Base-by-base conservation (phyloP, 2,888 invertebrate species). In the Acanthosoma haemorrhoidale region DNA sequence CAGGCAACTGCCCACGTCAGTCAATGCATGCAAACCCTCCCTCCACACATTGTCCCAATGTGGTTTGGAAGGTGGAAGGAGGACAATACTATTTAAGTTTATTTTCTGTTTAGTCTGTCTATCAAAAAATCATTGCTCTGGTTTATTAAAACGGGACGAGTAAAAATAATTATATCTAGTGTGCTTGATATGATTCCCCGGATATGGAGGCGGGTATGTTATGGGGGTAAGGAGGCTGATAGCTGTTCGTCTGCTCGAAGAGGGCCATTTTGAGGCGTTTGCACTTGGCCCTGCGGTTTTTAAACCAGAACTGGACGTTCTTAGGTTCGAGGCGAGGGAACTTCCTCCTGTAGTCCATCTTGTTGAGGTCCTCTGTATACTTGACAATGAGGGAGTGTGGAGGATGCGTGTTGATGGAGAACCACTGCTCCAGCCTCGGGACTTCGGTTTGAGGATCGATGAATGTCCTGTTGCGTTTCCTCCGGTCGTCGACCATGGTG, bases 221-320 rank as follows among this genome's bases (percentile, higher is more conserved):
- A 59, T 75, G 75, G 59, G 75, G 72, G 63, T 73, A 75, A 38
- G 70, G 73, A 13, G 74, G 75, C 9, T 73, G 73, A 3, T 69
- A 61, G 8, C 61, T 59, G 2, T 57, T 29, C 16, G 74, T 73
- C 9, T 73, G 86, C 78, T 92, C 92, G 78, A 91, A 92, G 51
- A 92, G 81, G 0, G 92, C 91, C 91, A 93, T 92, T 81, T 94
- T 93, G 78, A 97, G 84, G 72, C 98, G 86, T 83, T 99, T 99
- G 81, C 96, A 96, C 82, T 99, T 99, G 76, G 99, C 99, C 70
- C 99, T 86, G 51, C 98, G 89, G 80, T 99, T 99, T 81, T 97
- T 97, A 82, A 97, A 99, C 99, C 99, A 99, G 80, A 99, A 96
- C 82, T 99, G 98, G 75, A 99, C 97, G 80, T 99, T 99, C 83